Evolutionary conservation across 2,113 vertebrate genomes (phyloP).

Genomic region (Alligator sinensis): DNA sequence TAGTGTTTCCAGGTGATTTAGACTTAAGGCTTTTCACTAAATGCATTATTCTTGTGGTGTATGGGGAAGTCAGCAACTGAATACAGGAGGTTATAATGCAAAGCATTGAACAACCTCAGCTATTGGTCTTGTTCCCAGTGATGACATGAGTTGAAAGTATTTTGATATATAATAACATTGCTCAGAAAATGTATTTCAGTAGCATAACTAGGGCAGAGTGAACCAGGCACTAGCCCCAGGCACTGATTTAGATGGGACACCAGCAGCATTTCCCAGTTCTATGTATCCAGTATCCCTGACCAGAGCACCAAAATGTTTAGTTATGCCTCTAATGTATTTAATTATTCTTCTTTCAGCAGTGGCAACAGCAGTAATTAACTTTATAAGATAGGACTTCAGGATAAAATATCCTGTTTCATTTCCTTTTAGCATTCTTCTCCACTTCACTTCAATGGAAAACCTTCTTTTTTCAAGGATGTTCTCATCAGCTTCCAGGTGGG

Average conservation of each 20-base stretch:
- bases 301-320: no score
- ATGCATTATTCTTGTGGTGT: background rate
- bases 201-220: no score
- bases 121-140: background rate
- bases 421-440: background rate
- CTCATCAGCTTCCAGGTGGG: background rate
- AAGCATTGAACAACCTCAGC: background rate
- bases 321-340: background rate
- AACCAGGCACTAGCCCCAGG: no score
- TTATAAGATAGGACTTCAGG: background rate
- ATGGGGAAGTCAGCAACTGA: background rate
- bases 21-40: background rate
- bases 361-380: background rate
- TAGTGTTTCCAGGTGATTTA: slow-evolving; percentile 50
- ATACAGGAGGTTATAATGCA: background rate
- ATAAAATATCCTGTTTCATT: background rate
- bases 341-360: background rate
- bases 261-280: no score
- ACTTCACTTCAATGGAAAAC: background rate
- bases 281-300: no score
- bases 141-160: no score
- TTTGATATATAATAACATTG: no score
- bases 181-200: no score
- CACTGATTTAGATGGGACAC: no score
- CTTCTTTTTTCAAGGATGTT: background rate